Evolutionary conservation across 2,888 invertebrate genomes (phyloP), one percentile per base, ranked within the genome.

Genomic region (Ceratothoa steindachneri): DNA sequence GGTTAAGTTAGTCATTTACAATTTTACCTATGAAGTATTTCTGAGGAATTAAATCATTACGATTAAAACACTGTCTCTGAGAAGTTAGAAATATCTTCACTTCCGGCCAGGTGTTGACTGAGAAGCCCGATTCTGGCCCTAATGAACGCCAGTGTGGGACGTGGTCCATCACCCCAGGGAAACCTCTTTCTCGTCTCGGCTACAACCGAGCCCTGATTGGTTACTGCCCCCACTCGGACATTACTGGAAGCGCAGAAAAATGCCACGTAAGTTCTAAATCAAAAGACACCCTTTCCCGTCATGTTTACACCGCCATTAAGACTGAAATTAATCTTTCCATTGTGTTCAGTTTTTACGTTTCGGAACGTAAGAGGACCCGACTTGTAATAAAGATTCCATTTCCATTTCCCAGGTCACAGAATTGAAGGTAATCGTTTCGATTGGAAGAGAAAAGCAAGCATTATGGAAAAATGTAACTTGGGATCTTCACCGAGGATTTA

Each of bases 401-500:
- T n/a, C n/a, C n/a, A n/a, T n/a, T n/a, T n/a, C n/a, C n/a, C n/a
- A n/a, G n/a, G n/a, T 73, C 24, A 69, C 74, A n/a, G 69, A 69
- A 52, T 53, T 75, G 65, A 68, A 41, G 27, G 73, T 78, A 22
- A 52, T 71, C 27, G 75, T 78, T 24, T 72, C 71, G 4, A 67
- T 78, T 7, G 75, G 75, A 0, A 12, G 60, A 24, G 71, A 74
- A 29, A 52, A 51, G 24, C 31, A 27, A 31, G 24, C n/a, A 30
- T 24, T 72, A 2, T 67, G 73, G 73, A 30, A 67, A 2, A 60
- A 74, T 28, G 65, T 24, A 1, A 28, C 31, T 51, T 74, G 71
- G 74, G 15, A 64, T 3, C 64, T 41, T 19, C 73, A 78, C 71
- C 28, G 69, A 55, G 77, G 77, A 52, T 75, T 78, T 67, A 78